A percentile compares a stretch with the other conserved stretches of the same genome.
Conservation (phyloP, 2,113 vertebrate genomes). For the Podarcis cretensis region DNA sequence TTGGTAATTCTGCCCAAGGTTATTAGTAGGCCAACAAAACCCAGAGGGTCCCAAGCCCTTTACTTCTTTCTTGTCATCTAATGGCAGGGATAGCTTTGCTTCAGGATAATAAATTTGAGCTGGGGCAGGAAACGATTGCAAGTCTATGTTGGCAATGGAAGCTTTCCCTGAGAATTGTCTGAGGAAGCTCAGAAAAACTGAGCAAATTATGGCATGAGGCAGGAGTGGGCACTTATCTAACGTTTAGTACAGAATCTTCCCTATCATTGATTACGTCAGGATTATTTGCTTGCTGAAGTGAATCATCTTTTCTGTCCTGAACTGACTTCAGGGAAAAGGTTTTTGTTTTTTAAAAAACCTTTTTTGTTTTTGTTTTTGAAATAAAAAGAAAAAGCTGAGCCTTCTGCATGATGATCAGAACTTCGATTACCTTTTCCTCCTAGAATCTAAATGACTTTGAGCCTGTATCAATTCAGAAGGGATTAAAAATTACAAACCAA, state of each 20-base stretch:
- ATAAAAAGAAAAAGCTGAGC: not conserved
- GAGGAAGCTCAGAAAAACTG: no score
- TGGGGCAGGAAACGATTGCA: not conserved
- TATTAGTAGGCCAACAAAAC: no score
- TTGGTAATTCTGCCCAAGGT: no score
- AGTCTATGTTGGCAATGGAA: no score
- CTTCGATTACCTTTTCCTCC: not conserved
- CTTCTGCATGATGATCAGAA: not conserved
- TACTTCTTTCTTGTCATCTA: not conserved
- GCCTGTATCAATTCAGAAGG: not conserved
- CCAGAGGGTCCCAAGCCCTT: not conserved
- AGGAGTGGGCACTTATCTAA: no score
- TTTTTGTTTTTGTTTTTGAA: no score
- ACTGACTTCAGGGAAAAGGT: not conserved
- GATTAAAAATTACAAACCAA: not conserved
- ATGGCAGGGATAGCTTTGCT: not conserved
- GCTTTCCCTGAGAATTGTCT: no score
- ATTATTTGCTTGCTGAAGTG: not conserved
- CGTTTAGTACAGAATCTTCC: not conserved
- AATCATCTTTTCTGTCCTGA: not conserved
- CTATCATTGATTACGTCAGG: not conserved
- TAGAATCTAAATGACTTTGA: not conserved
- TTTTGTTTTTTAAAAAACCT: no score
- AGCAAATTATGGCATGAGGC: no score
- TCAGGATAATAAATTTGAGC: constrained; percentile 2